Evolutionary conservation across 2,113 vertebrate genomes (phyloP).

Genomic region (Carollia perspicillata): DNA sequence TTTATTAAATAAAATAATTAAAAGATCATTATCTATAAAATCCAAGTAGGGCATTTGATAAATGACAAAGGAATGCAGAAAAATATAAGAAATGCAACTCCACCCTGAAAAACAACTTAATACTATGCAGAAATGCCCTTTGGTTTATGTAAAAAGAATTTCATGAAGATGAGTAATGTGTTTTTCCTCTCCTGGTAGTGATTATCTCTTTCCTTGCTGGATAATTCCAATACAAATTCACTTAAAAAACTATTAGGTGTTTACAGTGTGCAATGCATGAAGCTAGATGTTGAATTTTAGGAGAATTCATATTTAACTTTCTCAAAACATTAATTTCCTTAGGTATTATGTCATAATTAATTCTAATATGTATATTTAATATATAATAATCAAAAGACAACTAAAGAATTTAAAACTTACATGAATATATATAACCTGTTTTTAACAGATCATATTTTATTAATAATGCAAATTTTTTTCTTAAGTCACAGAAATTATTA

Average conservation of each 20-base stretch:
- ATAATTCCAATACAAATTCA: constrained; percentile 21
- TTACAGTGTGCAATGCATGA: background rate
- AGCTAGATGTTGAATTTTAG: background rate
- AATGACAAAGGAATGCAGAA: constrained; percentile 29
- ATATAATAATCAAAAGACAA: background rate
- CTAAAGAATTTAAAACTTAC: background rate
- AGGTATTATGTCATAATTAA: background rate
- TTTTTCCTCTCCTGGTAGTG: constrained; percentile 38
- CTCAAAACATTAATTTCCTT: background rate
- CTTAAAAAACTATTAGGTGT: constrained; percentile 17
- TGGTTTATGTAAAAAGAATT: constrained; percentile 39
- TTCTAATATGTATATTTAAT: background rate
- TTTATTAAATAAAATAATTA: constrained; percentile 20
- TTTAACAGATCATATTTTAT: background rate
- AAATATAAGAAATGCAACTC: constrained; percentile 41
- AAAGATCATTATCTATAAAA: background rate
- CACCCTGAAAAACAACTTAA: constrained; percentile 34
- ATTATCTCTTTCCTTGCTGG: constrained; percentile 27
- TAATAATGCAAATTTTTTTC: background rate
- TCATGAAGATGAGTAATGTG: constrained; percentile 51
- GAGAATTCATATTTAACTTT: constrained; percentile 18
- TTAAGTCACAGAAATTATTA: background rate
- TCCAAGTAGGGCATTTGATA: background rate
- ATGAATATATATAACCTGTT: background rate
- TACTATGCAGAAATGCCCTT: background rate